Evolutionary conservation across 2,113 vertebrate species (phyloP), one percentile per base, ranked within the genome.

Genomic region (Otolemur garnettii): DNA sequence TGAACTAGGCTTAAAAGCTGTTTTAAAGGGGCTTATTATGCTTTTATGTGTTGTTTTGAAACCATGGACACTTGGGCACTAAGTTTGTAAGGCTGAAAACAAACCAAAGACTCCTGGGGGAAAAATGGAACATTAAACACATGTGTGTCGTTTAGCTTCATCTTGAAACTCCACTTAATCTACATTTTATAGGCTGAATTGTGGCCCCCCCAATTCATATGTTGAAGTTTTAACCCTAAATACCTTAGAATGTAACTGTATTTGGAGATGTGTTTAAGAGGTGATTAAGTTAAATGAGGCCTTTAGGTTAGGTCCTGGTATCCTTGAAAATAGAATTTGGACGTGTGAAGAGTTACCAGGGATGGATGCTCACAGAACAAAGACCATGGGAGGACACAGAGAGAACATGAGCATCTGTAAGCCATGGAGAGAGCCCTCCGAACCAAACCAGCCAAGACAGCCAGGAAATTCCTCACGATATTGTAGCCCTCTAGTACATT

Each of bases 41-140:
- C 66, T 96, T 92, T 87, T 30, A 94, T 87, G 87, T 88, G 55
- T 82, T 86, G 59, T 95, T 96, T 90, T 71, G 71, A 96, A 94
- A 42, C n/a, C 68, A 14, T 14, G 35, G 66, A 68, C 83, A 86
- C 77, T 66, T 77, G 75, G 80, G 86, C 11, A 19, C 64, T 26
- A 59, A 83, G 45, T 92, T 95, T 72, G 19, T 50, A 68, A 60
- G 64, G 77, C 92, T 87, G 38, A 45, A 79, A 92, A 71, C 15
- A 64, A 86, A 86, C 50, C 30, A 33, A 2, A 57, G 53, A 38
- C 53, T 78, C 28, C 19, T 33, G 18, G 57, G 0, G 19, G 9
- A 30, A 87, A 87, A 35, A 66, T 33, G n/a, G 21, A 33, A 60
- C 55, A 2, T n/a, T n/a, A 12, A 57, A 91, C 15, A 12, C 77